Base-by-base conservation (phyloP, 2,888 invertebrate species). In the Trissolcus brochymenae region DNA sequence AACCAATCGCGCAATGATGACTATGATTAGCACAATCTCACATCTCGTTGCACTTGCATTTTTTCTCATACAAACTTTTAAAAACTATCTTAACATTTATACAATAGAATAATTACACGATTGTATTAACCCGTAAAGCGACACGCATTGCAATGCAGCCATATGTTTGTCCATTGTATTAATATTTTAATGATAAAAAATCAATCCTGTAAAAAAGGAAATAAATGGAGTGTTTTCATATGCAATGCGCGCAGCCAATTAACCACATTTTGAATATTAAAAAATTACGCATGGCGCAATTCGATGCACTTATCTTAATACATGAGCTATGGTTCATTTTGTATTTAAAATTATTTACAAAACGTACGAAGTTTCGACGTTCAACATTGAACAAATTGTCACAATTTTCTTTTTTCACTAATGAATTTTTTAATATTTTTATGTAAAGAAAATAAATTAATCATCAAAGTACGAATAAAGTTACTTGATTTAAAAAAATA, bases 71-170 rank as follows among this genome's bases (percentile, higher is more conserved):
- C 57, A 16, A 53, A 55, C 51, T 50, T 62, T 16, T 57, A 19
- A 56, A 49, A 29, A 61, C 67, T 56, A 77, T 64, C 61, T 68
- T 70, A 73, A 53, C 57, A 41, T 74, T 74, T 70, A 74, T 78
- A 78, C 71, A 78, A 19, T 66, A 54, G 51, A 56, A 75, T 78
- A 74, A 78, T 78, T 78, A 78, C 74, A 74, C 35, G 56, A 78
- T 78, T 78, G 78, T 74, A 78, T 71, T 67, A 66, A 66, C 64
- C 70, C 70, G 61, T 55, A 59, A 70, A 62, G 62, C 64, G 16
- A 61, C 54, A 55, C 49, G 54, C 56, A 67, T 62, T 72, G 65
- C 73, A 62, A 21, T 43, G 43, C 11, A 49, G 43, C 25, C 46
- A 43, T 35, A 59, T 50, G 7, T 60, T 55, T 60, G 35, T 66